A percentile compares a stretch with the other conserved stretches of the same genome.
Conservation (phyloP, 35 echinoderm and acorn worm species). For the Apostichopus californicus region DNA sequence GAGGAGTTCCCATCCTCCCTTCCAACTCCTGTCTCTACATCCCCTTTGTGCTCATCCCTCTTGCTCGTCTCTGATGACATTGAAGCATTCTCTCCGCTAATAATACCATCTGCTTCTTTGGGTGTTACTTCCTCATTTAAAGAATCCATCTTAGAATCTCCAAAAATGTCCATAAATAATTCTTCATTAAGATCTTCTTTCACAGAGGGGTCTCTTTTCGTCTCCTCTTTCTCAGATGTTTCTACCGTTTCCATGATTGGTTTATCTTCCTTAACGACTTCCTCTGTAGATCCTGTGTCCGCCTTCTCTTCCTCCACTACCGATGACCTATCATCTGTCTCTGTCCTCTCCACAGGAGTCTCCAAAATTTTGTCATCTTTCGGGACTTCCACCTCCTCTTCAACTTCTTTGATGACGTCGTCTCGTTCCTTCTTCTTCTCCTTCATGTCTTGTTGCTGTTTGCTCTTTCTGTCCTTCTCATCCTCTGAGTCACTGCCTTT, state of each 20-base stretch:
- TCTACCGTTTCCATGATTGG: not conserved
- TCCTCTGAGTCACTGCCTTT: constrained; percentile 45
- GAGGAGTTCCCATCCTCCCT: not conserved
- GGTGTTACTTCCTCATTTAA: not conserved
- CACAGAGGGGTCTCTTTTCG: not conserved
- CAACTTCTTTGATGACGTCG: not conserved
- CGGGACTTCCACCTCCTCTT: not conserved
- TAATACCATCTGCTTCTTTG: not conserved
- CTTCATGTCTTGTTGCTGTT: constrained; percentile 1
- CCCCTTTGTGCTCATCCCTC: not conserved
- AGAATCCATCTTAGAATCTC: not conserved
- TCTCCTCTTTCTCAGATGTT: not conserved
- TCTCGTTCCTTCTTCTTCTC: not conserved
- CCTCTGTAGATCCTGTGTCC: not conserved
- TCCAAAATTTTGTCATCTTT: not conserved
- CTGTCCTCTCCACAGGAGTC: not conserved
- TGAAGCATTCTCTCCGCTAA: not conserved
- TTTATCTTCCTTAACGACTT: not conserved
- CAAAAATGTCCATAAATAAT: constrained; percentile 44
- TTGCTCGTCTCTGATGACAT: not conserved
- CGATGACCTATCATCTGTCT: not conserved
- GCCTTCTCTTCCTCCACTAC: not conserved
- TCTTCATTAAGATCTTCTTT: constrained; percentile 32
- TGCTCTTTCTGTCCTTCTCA: constrained; percentile 2
- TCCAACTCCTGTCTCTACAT: not conserved